Conservation (phyloP, 2,888 invertebrate genomes). For the Linnaemya vulpina region DNA sequence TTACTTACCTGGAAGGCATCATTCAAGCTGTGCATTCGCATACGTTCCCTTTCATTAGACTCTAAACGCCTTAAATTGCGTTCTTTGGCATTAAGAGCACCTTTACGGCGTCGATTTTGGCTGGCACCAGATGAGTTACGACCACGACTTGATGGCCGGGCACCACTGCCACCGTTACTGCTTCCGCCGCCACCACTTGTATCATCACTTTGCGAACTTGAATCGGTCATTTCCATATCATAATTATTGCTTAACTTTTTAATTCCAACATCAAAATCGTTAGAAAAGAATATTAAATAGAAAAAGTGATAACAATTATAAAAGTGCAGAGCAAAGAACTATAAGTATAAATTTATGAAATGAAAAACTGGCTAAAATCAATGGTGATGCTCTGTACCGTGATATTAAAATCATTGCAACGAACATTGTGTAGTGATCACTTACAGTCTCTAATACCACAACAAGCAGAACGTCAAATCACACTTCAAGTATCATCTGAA, state of each 20-base stretch:
- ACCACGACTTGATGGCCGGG: constrained; percentile 79
- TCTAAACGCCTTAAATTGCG: constrained; percentile 93
- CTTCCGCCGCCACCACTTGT: constrained; percentile 82
- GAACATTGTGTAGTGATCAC: too few relatives aligned
- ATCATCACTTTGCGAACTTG: constrained; percentile 83
- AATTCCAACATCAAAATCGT: neutral
- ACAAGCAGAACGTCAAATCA: too few relatives aligned
- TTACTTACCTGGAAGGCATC: constrained; percentile 92
- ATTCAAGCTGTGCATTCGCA: constrained; percentile 96
- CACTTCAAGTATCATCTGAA: too few relatives aligned
- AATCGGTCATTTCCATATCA: constrained; percentile 83
- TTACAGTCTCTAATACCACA: too few relatives aligned
- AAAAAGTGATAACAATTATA: neutral
- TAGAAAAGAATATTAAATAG: neutral
- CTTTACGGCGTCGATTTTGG: constrained; percentile 87
- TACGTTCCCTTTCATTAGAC: constrained; percentile 95
- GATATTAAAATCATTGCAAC: too few relatives aligned
- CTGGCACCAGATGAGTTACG: constrained; percentile 76
- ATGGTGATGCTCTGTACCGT: too few relatives aligned
- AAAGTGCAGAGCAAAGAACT: neutral
- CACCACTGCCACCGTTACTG: constrained; percentile 81
- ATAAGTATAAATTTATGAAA: too few relatives aligned
- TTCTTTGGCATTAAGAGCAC: constrained; percentile 91
- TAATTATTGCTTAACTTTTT: constrained; percentile 80
- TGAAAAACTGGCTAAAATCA: too few relatives aligned